A percentile compares a stretch with the other conserved stretches of the same genome.
phyloP scores from a whole-genome alignment of 2,888 invertebrate genomes.

The Cheilosia pagana region DNA sequence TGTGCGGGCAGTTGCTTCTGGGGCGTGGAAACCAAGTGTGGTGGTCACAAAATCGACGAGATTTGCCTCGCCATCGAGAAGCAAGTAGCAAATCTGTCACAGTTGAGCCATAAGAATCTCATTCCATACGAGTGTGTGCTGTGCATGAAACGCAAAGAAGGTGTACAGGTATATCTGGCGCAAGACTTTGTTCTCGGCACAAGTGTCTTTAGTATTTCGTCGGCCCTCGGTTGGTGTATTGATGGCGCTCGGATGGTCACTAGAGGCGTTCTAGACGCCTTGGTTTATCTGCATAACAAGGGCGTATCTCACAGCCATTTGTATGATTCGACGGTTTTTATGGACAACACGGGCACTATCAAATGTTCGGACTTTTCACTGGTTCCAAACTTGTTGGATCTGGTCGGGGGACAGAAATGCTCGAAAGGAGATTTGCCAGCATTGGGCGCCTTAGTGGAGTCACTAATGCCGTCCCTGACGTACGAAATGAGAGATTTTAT shows the following conservation, averaged over 20 bases:
- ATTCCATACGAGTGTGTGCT: slow-evolving; percentile 91
- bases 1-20: slow-evolving; percentile 81
- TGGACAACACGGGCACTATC: slow-evolving; percentile 87
- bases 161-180: slow-evolving; percentile 87
- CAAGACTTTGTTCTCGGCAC: slow-evolving; percentile 87
- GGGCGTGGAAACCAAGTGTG: slow-evolving; percentile 80
- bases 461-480: slow-evolving; percentile 80
- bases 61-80: slow-evolving; percentile 86
- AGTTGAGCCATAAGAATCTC: slow-evolving; percentile 89
- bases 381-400: slow-evolving; percentile 81
- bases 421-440: slow-evolving; percentile 82
- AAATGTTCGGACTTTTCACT: slow-evolving; percentile 82
- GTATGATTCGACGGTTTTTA: slow-evolving; percentile 89
- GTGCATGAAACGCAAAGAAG: slow-evolving; percentile 86
- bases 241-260: slow-evolving; percentile 85
- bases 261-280: slow-evolving; percentile 88
- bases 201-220: slow-evolving; percentile 81
- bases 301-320: slow-evolving; percentile 93
- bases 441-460: slow-evolving; percentile 82
- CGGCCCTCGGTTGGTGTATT: slow-evolving; percentile 82
- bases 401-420: slow-evolving; percentile 80
- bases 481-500: slow-evolving; percentile 83
- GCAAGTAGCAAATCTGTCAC: slow-evolving; percentile 89
- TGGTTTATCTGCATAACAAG: slow-evolving; percentile 91
- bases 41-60: slow-evolving; percentile 82